These are phyloP conservation scores for Hypomecis atomaria DNA, from an alignment of 2,888 invertebrate genomes.

Conservation along the genomic window DNA sequence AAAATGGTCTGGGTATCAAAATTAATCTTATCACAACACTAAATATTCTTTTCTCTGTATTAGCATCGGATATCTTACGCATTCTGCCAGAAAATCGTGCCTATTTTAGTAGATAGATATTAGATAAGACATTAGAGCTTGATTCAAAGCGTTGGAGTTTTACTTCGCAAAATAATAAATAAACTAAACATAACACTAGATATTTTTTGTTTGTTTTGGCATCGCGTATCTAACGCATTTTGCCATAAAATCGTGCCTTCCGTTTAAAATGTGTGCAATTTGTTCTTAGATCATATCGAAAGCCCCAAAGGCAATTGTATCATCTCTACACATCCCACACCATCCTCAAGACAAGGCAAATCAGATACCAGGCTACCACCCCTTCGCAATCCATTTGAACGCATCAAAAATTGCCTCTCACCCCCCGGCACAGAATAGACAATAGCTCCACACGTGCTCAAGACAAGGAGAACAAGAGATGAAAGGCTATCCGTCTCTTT, in stretches of 20 bases:
- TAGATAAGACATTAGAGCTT: too few species aligned
- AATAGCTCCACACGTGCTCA: background rate
- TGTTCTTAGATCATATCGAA: background rate
- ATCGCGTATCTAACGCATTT: background rate
- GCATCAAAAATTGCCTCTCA: slow-evolving; percentile 43
- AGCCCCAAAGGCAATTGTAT: slow-evolving; percentile 9
- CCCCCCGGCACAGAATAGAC: slow-evolving; percentile 15
- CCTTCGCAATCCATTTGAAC: slow-evolving; percentile 44
- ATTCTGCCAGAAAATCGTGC: too few species aligned
- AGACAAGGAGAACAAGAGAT: slow-evolving; percentile 20
- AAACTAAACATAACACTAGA: too few species aligned
- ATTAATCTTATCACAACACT: too few species aligned
- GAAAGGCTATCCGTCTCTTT: slow-evolving; percentile 11
- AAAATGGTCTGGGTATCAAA: too few species aligned
- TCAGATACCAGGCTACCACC: slow-evolving; percentile 24
- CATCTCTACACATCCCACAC: slow-evolving; percentile 7
- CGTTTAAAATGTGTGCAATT: background rate
- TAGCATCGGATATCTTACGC: too few species aligned
- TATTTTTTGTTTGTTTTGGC: background rate
- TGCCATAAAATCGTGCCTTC: background rate
- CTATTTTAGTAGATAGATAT: too few species aligned
- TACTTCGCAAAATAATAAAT: too few species aligned
- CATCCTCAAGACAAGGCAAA: slow-evolving; percentile 17
- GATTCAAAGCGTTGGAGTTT: too few species aligned
- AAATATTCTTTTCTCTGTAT: too few species aligned